Base-by-base conservation (phyloP, 2,888 invertebrate genomes). In the Drosophila phalerata region DNA sequence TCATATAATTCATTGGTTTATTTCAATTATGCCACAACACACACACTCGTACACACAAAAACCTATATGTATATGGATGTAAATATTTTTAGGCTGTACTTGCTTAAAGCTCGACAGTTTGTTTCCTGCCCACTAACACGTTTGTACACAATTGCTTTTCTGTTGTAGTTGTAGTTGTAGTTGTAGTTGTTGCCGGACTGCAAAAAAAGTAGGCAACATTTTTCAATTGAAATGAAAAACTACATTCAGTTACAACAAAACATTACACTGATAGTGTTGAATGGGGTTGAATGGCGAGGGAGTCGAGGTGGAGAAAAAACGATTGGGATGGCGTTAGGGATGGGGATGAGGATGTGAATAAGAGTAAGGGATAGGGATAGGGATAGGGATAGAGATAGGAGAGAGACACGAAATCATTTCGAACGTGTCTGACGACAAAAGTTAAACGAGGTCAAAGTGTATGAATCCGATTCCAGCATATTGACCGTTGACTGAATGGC, bases 391-490 rank as follows among this genome's bases (percentile, higher is more conserved):
- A 4, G n/a, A 3, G 47, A 28, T 13, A 42, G 30, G 17, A 40
- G 30, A 40, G 38, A 68, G 63, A 83, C 73, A 78, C 73, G 84
- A 81, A 83, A 81, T 76, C 68, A 83, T 83, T 80, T 80, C 55
- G 76, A 80, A 81, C 77, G 72, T 77, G 74, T 73, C 64, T 69
- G 72, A 68, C 76, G 72, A 77, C 85, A 72, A 79, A 70, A 74
- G 80, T 80, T 84, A 81, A 89, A 84, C 74, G 85, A 84, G 84
- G 88, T 86, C 86, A 88, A 79, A 81, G 80, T 73, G 83, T 75
- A 77, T 79, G 81, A 76, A 85, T 73, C 67, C 62, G 80, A 78
- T 68, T 79, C 76, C 49, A 71, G 83, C 79, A 67, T 82, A 70
- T 83, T 85, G 88, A 75, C 88, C 84, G 69, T 83, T 82, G 83